These are phyloP conservation scores for Allacma fusca DNA, from an alignment of 2,888 invertebrate genomes.

Conservation along the genomic window DNA sequence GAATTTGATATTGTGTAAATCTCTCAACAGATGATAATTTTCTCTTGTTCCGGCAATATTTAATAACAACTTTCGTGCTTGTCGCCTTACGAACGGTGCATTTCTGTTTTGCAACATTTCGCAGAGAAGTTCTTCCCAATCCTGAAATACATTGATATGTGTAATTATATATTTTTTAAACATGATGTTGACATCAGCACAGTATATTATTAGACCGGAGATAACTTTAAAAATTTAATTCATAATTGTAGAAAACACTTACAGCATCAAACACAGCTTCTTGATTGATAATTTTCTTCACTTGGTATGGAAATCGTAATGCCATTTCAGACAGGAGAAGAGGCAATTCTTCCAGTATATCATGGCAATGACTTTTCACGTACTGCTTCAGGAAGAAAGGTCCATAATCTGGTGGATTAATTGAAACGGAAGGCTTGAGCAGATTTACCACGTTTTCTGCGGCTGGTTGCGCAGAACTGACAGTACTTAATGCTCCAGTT, in stretches of 20 bases:
- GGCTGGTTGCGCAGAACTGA: not conserved
- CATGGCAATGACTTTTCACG: constrained; percentile 87
- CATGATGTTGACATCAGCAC: no score
- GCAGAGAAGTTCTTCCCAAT: constrained; percentile 83
- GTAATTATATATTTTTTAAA: no score
- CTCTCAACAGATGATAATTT: constrained; percentile 90
- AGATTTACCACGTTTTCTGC: constrained; percentile 28
- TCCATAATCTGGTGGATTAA: constrained; percentile 83
- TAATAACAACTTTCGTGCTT: constrained; percentile 85
- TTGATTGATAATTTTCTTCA: constrained; percentile 73
- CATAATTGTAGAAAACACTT: no score
- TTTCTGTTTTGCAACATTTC: constrained; percentile 95
- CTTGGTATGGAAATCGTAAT: constrained; percentile 90
- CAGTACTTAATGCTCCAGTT: not conserved
- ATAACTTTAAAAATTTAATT: no score
- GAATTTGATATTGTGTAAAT: constrained; percentile 89
- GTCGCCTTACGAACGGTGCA: constrained; percentile 85
- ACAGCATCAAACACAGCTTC: constrained; percentile 58
- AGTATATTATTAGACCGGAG: no score
- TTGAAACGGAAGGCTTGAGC: constrained; percentile 52
- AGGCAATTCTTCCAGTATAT: constrained; percentile 93
- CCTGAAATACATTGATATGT: constrained; percentile 48
- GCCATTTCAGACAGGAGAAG: constrained; percentile 96
- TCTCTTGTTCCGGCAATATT: constrained; percentile 95
- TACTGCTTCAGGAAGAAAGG: constrained; percentile 94